Evolutionary conservation across 2,888 invertebrate genomes (phyloP).

Genomic region (Anthoptus insignis): DNA sequence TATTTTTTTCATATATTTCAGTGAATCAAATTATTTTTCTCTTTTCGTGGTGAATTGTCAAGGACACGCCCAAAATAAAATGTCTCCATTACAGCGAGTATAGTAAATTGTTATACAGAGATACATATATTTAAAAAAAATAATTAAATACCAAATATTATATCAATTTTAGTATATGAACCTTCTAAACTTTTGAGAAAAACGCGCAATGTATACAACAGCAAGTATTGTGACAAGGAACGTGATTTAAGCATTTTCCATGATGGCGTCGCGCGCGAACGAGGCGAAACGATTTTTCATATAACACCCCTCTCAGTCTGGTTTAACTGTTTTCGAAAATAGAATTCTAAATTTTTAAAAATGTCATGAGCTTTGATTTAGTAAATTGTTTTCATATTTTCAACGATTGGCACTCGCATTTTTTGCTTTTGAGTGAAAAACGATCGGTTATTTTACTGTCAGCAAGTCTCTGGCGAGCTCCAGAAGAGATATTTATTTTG

Average conservation of each 20-base stretch:
- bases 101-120: too few species aligned
- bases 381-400: slow-evolving; percentile 23
- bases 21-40: too few species aligned
- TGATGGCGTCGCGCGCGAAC: slow-evolving; percentile 44
- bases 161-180: too few species aligned
- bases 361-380: slow-evolving; percentile 23
- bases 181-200: neutral
- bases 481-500: too few species aligned
- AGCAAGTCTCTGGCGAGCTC: neutral
- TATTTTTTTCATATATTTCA: too few species aligned
- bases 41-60: too few species aligned
- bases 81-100: too few species aligned
- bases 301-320: slow-evolving; percentile 57
- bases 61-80: too few species aligned
- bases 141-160: too few species aligned
- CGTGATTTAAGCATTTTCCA: slow-evolving; percentile 23
- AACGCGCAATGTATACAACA: slow-evolving; percentile 14
- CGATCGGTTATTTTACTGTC: neutral
- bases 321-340: slow-evolving; percentile 54
- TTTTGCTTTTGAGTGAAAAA: neutral
- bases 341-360: slow-evolving; percentile 34
- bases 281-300: slow-evolving; percentile 63
- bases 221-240: neutral
- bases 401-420: neutral
- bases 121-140: too few species aligned